Evolutionary conservation across 2,888 invertebrate genomes (phyloP).

Genomic region (Brachynemurus nebulosus): DNA sequence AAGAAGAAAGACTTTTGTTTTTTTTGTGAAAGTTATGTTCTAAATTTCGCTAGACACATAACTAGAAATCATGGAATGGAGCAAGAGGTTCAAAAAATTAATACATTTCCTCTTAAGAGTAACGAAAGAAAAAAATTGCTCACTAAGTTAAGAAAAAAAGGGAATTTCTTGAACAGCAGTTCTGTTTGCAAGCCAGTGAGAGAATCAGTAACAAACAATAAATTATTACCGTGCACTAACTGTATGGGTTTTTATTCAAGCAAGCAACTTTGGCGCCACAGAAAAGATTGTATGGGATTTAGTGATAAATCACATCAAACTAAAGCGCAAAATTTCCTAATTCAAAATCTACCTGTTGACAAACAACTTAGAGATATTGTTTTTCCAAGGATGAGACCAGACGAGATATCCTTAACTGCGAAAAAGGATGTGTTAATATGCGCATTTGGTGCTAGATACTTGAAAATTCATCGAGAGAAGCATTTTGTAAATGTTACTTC

Average conservation of each 20-base stretch:
- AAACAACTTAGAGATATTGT: slow-evolving; percentile 10
- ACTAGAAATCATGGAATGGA: neutral
- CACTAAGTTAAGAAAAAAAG: slow-evolving; percentile 6
- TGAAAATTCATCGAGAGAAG: slow-evolving; percentile 14
- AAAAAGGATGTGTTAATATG: slow-evolving; percentile 14
- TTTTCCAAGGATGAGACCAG: slow-evolving; percentile 14
- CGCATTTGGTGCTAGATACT: slow-evolving; percentile 13
- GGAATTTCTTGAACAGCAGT: slow-evolving; percentile 7
- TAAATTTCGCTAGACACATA: neutral
- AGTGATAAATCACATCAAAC: slow-evolving; percentile 7
- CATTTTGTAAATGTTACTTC: slow-evolving; percentile 10
- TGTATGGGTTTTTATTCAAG: slow-evolving; percentile 10
- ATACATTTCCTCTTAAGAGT: neutral
- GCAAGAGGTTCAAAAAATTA: neutral
- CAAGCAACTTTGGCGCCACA: slow-evolving; percentile 7
- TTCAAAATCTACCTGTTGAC: slow-evolving; percentile 2
- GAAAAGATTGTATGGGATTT: neutral
- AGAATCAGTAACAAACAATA: too few species aligned
- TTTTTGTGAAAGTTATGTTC: neutral
- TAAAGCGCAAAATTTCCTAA: slow-evolving; percentile 10
- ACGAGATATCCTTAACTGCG: slow-evolving; percentile 12
- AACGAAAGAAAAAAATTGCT: slow-evolving; percentile 9
- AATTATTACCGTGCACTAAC: slow-evolving; percentile 6
- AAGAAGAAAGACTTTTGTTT: neutral
- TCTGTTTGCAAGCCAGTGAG: neutral